phyloP scores from a whole-genome alignment of 2,113 vertebrate genomes.

The Sakesphorus luctuosus region DNA sequence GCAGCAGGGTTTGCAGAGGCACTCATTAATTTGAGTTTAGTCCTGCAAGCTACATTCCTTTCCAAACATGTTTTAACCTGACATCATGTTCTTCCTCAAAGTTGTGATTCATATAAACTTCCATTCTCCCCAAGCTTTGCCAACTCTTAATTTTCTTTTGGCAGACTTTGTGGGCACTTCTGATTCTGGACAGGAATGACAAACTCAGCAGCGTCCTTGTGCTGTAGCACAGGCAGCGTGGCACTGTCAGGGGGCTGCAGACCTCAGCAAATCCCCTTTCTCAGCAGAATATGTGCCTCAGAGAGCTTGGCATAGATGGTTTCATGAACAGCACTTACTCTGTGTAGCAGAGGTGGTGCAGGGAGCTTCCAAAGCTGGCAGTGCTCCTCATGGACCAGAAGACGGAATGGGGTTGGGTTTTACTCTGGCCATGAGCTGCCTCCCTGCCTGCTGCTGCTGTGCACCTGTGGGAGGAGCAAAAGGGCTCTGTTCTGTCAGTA shows the following conservation, averaged over 20 bases:
- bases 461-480: neutral
- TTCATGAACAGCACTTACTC: neutral
- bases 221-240: neutral
- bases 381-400: neutral
- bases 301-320: neutral
- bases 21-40: constrained; percentile 51
- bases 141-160: constrained; percentile 50
- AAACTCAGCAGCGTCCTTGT: neutral
- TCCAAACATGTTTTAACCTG: constrained; percentile 64
- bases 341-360: neutral
- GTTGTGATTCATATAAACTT: constrained; percentile 62
- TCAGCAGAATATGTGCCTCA: neutral
- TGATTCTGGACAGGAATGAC: neutral
- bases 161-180: constrained; percentile 26
- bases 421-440: neutral
- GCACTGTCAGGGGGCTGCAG: neutral
- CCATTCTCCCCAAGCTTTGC: constrained; percentile 23
- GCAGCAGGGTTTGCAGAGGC: constrained; percentile 12
- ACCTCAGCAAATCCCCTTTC: neutral
- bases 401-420: neutral
- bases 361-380: neutral
- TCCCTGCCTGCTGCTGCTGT: neutral
- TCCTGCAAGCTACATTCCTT: constrained; percentile 62
- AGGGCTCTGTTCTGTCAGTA: neutral
- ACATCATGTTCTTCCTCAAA: constrained; percentile 66